These are phyloP conservation scores for Apis laboriosa DNA, from an alignment of 1,140 invertebrate genomes.

Conservation along the genomic window DNA sequence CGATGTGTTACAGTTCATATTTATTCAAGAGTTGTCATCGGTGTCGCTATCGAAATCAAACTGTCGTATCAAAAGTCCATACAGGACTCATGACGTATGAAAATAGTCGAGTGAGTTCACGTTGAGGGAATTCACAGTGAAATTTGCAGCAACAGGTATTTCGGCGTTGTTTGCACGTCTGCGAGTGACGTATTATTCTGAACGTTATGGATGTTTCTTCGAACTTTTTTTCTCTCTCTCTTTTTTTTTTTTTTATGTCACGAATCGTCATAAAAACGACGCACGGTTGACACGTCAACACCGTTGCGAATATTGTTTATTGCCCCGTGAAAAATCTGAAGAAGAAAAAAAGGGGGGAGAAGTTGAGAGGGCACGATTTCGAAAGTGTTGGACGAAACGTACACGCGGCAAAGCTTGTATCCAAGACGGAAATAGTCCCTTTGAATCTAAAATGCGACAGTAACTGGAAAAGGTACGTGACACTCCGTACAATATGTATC, in stretches of 20 bases:
- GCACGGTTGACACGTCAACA: too few relatives aligned
- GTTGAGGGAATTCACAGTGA: neutral
- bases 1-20: neutral
- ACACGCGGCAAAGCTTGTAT: constrained; percentile 7
- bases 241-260: too few relatives aligned
- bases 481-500: constrained; percentile 61
- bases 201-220: neutral
- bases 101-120: neutral
- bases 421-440: constrained; percentile 44
- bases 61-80: neutral
- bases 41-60: neutral
- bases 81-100: neutral
- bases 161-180: constrained; percentile 3
- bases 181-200: constrained; percentile 12
- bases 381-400: neutral
- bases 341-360: neutral
- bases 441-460: constrained; percentile 58
- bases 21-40: neutral
- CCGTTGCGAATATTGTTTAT: too few relatives aligned
- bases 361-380: neutral
- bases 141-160: constrained; percentile 44
- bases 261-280: too few relatives aligned
- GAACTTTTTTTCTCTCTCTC: neutral
- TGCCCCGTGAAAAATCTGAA: neutral
- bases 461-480: constrained; percentile 58